Base-by-base conservation (phyloP, 2,888 invertebrate species). In the Hydroisotoma schaefferi region DNA sequence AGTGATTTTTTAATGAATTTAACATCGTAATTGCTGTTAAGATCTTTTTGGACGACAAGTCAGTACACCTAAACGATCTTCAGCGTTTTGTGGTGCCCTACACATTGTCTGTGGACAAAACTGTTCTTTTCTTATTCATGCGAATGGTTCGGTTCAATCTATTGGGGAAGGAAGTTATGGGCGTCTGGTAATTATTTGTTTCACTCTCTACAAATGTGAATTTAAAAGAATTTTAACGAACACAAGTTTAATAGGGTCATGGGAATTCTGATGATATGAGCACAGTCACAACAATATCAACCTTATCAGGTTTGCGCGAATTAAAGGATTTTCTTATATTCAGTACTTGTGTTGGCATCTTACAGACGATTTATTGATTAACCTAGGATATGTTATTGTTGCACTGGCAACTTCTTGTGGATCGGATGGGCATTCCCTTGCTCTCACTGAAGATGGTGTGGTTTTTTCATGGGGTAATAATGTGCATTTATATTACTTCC, bases 121-220 rank as follows among this genome's bases (percentile, higher is more conserved):
- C 74, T 84, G 84, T 72, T 84, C 84, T 1, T 85, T 85, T 76
- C 81, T 84, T 2, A 80, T 84, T 55, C 81, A 81, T 72, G 79
- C 81, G 1, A 82, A 82, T 74, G 84, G 85, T 2, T 81, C 81
- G 1, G 82, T 85, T 25, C 75, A 83, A 72, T 83, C 84, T 2
- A 84, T 84, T 75, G 84, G 85, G 1, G 84, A 85, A 74, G 84
- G 84, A 0, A 83, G 82, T 67, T 84, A 84, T 73, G 84, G 85
- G 1, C 76, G 84, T 1, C 76, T 85, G 28, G 66, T 26, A 4
- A 18, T 20, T 28, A 20, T 18, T 22, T 5, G n/a, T 52, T 27
- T 38, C 29, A 18, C 18, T n/a, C 5, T 6, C 8, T 37, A 6
- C n/a, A 27, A 54, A 40, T 28, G n/a, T 12, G 46, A 18, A 54